Percentiles rank a stretch among this genome's conserved stretches.
phyloP scores from a whole-genome alignment of 2,113 vertebrate species.

The Peucedramus taeniatus region DNA sequence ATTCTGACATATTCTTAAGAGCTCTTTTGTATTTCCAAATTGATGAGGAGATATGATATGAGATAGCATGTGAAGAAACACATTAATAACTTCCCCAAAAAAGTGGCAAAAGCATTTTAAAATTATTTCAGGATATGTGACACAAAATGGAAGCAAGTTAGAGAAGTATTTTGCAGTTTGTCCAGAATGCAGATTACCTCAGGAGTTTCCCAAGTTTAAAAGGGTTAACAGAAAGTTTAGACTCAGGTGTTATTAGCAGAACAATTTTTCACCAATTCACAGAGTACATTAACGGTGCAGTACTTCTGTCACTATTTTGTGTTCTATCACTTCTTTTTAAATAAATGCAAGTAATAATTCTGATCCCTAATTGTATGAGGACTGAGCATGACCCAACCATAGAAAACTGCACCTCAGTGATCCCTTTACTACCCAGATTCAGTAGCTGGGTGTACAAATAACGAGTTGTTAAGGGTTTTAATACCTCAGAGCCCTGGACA shows the following conservation, averaged over 20 bases:
- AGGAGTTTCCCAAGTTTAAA: background rate
- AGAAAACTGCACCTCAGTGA: background rate
- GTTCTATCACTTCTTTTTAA: background rate
- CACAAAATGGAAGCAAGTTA: background rate
- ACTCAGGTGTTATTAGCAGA: background rate
- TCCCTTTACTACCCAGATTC: background rate
- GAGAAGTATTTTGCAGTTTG: background rate
- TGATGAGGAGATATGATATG: background rate
- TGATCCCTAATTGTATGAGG: background rate
- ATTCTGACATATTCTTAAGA: background rate
- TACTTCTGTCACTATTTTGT: background rate
- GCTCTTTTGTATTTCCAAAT: background rate
- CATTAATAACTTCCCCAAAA: background rate
- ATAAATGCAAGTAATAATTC: background rate
- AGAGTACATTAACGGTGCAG: background rate
- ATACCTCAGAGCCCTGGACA: background rate
- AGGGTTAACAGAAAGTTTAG: background rate
- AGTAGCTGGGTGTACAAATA: background rate
- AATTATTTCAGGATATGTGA: background rate
- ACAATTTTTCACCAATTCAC: background rate
- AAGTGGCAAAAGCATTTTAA: background rate
- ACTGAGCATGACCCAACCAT: rapidly evolving
- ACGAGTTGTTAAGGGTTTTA: background rate
- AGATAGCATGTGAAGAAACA: background rate
- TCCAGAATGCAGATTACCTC: background rate